Conservation (phyloP, 2,113 vertebrate genomes). For the Dromas ardeola region DNA sequence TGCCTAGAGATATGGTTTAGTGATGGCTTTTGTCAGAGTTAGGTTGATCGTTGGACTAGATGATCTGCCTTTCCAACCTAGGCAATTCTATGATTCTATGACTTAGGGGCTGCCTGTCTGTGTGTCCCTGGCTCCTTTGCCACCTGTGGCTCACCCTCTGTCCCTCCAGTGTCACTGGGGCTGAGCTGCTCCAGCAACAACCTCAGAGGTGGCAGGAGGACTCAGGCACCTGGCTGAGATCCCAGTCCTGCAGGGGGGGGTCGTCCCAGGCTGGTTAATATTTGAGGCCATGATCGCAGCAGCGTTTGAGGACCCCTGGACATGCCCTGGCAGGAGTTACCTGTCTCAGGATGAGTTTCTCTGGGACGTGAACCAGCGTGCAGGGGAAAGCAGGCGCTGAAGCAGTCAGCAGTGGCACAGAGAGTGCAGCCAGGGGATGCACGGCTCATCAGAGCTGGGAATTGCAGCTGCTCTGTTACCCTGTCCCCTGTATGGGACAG, state of each 20-base stretch:
- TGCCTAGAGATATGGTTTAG: too few species aligned
- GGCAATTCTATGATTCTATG: too few species aligned
- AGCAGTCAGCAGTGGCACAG: not conserved
- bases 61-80: too few species aligned
- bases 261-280: not conserved
- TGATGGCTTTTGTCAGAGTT: too few species aligned
- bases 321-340: not conserved
- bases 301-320: not conserved
- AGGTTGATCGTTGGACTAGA: too few species aligned
- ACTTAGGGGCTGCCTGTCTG: not conserved
- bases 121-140: rapidly evolving
- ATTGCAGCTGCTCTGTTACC: not conserved
- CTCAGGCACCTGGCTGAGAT: not conserved
- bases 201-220: not conserved
- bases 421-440: not conserved
- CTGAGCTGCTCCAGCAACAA: not conserved
- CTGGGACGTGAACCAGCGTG: rapidly evolving
- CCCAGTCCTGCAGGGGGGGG: not conserved
- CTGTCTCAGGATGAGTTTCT: not conserved
- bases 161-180: rapidly evolving
- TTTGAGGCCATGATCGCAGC: not conserved
- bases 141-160: not conserved
- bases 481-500: not conserved
- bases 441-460: rapidly evolving
- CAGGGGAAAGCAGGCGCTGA: not conserved